Base-by-base conservation (phyloP, 2,888 invertebrate species). In the Gastracanthus pulcherrimus region DNA sequence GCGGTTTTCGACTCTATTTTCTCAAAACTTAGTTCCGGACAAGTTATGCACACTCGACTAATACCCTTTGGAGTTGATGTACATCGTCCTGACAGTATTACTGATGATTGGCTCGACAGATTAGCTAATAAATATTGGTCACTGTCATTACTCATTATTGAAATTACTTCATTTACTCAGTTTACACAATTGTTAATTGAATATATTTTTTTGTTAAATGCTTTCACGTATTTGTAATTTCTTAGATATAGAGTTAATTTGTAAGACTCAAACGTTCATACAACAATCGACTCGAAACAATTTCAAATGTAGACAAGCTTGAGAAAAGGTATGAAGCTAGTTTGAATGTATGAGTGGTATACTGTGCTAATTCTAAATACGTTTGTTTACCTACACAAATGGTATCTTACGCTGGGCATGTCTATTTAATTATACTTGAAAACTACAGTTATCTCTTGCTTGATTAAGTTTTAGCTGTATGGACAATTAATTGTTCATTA, bases 61-160 rank as follows among this genome's bases (percentile, higher is more conserved):
- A 67, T 31, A n/a, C 16, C 7, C 19, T 19, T 55, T 6, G 76
- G 76, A 6, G 76, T 76, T 2, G 76, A 67, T 9, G 76, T 69
- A 11, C 67, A 58, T 34, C 31, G 16, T 16, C 58, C 76, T 4
- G 23, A 58, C 31, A 34, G 9, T 5, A 76, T 58, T 3, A 76
- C 29, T 7, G 38, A 16, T 11, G 66, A 66, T 0, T 55, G 29
- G 11, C 19, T n/a, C 5, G 45, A 60, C 5, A 31, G 2, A 31
- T 51, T 45, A 7, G 4, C 7, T 2, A 19, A 4, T n/a, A n/a
- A n/a, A n/a, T n/a, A n/a, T 48, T 19, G 5, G 7, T 48, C 19
- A 48, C 19, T 48, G 5, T 19, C 19, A 19, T 16, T 1, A 48
- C 48, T 48, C 48, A 48, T 48, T n/a, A 6, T 45, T 19, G 45